phyloP scores from a whole-genome alignment of 1,140 invertebrate genomes.

The Pachypsylla venusta region DNA sequence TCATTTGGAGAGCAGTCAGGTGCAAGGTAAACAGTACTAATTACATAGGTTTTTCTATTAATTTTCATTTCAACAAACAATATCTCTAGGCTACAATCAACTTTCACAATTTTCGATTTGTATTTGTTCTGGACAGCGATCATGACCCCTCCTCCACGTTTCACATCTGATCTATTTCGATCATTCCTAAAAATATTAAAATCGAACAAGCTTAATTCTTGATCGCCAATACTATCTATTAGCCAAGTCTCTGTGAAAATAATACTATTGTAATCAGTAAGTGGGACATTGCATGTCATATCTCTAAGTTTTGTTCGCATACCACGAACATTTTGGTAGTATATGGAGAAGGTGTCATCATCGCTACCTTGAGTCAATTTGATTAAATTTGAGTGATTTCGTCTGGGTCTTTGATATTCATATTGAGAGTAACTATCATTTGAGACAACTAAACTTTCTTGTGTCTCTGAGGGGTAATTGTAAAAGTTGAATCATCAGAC shows the following conservation, averaged over 20 bases:
- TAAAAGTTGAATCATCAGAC: too few species aligned
- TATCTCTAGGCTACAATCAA: not conserved
- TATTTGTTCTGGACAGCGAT: not conserved
- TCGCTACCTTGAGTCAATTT: too few species aligned
- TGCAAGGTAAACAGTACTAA: not conserved
- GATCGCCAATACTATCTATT: not conserved
- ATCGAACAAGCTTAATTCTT: not conserved
- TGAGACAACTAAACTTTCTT: too few species aligned
- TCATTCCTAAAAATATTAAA: not conserved
- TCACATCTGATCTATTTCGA: not conserved
- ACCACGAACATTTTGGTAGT: not conserved
- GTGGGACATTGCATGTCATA: not conserved
- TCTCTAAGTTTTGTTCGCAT: not conserved
- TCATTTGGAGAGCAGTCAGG: not conserved
- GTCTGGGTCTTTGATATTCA: too few species aligned
- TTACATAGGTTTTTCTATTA: not conserved
- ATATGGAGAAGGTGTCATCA: too few species aligned
- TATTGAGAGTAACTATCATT: too few species aligned
- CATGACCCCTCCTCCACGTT: not conserved
- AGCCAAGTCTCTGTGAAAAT: not conserved
- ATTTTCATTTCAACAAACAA: not conserved
- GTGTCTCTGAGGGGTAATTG: too few species aligned
- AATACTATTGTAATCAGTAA: not conserved
- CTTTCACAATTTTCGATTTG: not conserved
- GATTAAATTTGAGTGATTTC: too few species aligned